Evolutionary conservation across 2,888 invertebrate genomes (phyloP), one percentile per base, ranked within the genome.

Genomic region (Tiliacea citrago): DNA sequence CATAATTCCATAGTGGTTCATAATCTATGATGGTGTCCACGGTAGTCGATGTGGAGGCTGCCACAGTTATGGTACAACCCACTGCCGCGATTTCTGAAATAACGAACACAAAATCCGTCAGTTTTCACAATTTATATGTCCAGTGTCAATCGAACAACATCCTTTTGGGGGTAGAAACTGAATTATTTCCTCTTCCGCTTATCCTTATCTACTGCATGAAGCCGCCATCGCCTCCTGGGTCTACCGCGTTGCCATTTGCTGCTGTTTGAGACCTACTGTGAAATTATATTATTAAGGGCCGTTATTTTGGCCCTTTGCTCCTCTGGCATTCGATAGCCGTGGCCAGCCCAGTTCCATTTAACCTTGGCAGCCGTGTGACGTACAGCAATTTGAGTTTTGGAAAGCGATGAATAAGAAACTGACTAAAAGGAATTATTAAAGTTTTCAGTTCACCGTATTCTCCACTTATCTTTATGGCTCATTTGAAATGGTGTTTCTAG

Each of bases 1-100:
- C 90, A 67, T 90, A 90, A 51, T 16, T 88, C 90, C 90, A 90
- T 8, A 74, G 65, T 7, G 85, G 86, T 62, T 79, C 83, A 49
- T 84, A 77, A 35, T 80, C 65, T 39, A 84, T n/a, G 16, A 71
- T 29, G 3, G 72, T 49, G 1, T 57, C 45, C 2, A 47, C 42
- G 1, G 7, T 18, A 21, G 2, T 58, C 8, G 42, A 24, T 9
- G 42, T 55, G 0, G 21, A 39, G 6, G 12, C 35, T 10, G 57
- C 49, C 0, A 24, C 39, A 10, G 55, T 45, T 21, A 49, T 13
- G 51, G 51, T 21, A 18, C 3, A 35, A 4, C 57, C 65, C n/a
- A 18, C 67, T 53, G 53, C 24, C 6, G 53, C 47, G 9, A 76
- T 61, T n/a, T 75, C 76, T 75, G 61, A 9, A 68, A 61, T 29